Base-by-base conservation (phyloP, 2,888 invertebrate species). In the Patella depressa region DNA sequence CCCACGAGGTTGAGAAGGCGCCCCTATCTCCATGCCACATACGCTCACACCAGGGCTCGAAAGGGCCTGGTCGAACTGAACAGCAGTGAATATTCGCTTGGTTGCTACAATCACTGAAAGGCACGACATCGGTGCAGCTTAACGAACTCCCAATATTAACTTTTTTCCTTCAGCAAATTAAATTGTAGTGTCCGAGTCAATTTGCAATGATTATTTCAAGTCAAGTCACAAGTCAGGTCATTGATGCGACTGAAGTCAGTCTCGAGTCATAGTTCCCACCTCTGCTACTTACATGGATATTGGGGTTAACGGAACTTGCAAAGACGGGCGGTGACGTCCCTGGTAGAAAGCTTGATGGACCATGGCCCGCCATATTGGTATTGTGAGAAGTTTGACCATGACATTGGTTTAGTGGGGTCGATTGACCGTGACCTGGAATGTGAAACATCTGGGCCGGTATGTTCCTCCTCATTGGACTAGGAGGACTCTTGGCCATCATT, bases 401-500 rank as follows among this genome's bases (percentile, higher is more conserved):
- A 53, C 57, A 53, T 55, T 76, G 75, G 24, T 79, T 53, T 7
- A 78, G 57, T n/a, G 73, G 71, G 17, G 78, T 70, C 17, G 82
- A 75, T 65, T 65, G 65, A 24, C 65, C 65, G 74, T 82, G 81
- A 29, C 79, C 76, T 24, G 83, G 83, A n/a, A 80, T 81, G 57
- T 83, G 82, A 77, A 82, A 82, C 55, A 81, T 79, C 77, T 82
- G 83, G 53, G 78, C 75, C 9, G 79, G 71, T 34, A 57, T 24
- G 53, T 74, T 82, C 90, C 96, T 95, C 77, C 96, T 94, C 84
- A 94, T 92, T 71, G 93, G 93, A 86, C 92, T 92, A 53, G 93
- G 92, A 34, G 93, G 92, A 84, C 92, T 92, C 87, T 92, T 92
- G 83, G 87, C 91, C 78, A 87, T 88, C 78, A 87, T 88, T 80